These are phyloP conservation scores for Pardosa pseudoannulata DNA, from an alignment of 2,888 invertebrate species.

Conservation along the genomic window DNA sequence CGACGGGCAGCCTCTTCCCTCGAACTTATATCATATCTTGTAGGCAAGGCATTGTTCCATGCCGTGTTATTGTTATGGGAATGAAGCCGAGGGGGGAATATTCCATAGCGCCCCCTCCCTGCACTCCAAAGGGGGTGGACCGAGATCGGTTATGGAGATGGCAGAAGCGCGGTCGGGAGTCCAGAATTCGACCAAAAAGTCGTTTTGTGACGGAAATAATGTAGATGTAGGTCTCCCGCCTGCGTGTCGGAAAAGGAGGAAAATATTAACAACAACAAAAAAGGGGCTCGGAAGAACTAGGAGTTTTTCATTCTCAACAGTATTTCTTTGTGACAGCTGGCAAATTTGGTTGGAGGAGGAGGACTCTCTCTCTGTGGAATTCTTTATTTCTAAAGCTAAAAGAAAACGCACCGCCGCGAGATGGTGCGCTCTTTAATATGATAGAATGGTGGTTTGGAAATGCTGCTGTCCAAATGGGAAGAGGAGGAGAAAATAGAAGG, in stretches of 20 bases:
- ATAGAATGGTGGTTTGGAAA: conserved; percentile 8
- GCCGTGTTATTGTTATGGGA: conserved; percentile 63
- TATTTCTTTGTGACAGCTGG: conserved; percentile 65
- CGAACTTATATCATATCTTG: conserved; percentile 65
- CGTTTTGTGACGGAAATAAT: conserved; percentile 72
- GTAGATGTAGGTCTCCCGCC: conserved; percentile 59
- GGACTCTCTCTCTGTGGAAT: not conserved
- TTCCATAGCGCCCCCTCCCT: not conserved
- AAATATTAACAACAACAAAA: conserved; percentile 41
- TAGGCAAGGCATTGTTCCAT: conserved; percentile 62
- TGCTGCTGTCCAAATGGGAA: not conserved
- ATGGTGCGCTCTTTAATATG: conserved; percentile 1
- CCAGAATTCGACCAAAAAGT: conserved; percentile 70
- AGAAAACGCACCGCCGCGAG: not conserved
- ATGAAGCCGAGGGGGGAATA: conserved; percentile 46
- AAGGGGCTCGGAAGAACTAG: not conserved
- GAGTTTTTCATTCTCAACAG: conserved; percentile 18
- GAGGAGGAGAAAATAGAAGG: not conserved
- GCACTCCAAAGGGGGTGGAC: conserved; percentile 59
- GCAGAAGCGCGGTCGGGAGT: conserved; percentile 58
- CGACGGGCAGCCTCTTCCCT: not conserved
- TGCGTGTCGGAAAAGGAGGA: conserved; percentile 16
- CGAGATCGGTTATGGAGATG: conserved; percentile 70
- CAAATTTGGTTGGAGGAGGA: conserved; percentile 58
- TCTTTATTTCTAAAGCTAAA: conserved; percentile 1